Evolutionary conservation across 2,113 vertebrate genomes (phyloP), one percentile per base, ranked within the genome.

Genomic region (Suricata suricatta): DNA sequence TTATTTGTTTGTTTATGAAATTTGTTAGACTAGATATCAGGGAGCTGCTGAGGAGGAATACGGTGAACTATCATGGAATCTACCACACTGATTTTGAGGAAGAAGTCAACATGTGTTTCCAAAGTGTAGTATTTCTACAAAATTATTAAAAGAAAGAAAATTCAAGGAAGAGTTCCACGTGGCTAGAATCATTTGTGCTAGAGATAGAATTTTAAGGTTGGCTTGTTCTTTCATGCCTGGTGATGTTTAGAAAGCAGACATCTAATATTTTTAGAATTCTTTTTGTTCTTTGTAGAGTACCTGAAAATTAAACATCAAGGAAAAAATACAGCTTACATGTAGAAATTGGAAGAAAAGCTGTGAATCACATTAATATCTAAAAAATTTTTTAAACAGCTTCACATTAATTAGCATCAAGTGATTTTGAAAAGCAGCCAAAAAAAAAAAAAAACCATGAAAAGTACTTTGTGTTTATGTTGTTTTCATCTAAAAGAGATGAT

Each of bases 391-490:
- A 85, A 96, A 82, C 12, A 88, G 17, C 2, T 69, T 89, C 52
- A 86, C 27, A 52, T 92, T 96, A 93, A 93, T 96, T 97, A 97
- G 83, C 16, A 89, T 79, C n/a, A 93, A 60, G 14, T 93, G 19
- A 93, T 77, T 88, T 68, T 90, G n/a, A 63, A 95, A 96, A 88
- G n/a, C 21, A 54, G 14, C 10, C 17, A 80, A 71, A 41, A 31
- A 13, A 33, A 41, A 14, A 31, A 13, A 33, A 29, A 5, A 71
- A 19, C 17, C 13, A 23, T 0, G 12, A 89, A 88, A 76, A 93
- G 3, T 41, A 79, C 72, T 89, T 92, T 60, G 12, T 64, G 29
- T 27, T 87, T 71, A 3, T 93, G 31, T 35, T 84, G 11, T 84
- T 82, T 90, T 74, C n/a, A 44, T 97, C 52, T 71, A 80, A 88